phyloP scores from a whole-genome alignment of 1,140 invertebrate species.

The Ephestia elutella region DNA sequence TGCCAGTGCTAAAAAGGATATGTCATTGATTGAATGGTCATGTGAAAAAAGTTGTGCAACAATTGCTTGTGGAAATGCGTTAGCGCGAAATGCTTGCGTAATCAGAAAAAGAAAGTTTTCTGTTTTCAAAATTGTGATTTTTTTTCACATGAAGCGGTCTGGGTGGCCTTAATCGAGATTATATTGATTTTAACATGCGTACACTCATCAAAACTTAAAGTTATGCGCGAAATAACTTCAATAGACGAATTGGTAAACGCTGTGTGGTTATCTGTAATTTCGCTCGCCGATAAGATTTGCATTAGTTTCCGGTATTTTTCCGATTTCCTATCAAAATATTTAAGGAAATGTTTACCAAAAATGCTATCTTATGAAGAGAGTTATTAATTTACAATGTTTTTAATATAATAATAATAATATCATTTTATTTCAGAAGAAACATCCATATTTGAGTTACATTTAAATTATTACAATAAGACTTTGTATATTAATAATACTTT shows the following conservation, averaged over 20 bases:
- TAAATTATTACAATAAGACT: too few species aligned
- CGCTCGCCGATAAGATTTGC: constrained; percentile 12
- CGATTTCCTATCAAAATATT: too few species aligned
- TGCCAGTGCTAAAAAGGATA: constrained; percentile 28
- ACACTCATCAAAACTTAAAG: constrained; percentile 7
- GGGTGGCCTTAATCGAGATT: neutral
- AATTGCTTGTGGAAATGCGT: neutral
- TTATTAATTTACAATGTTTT: too few species aligned
- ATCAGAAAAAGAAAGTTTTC: constrained; percentile 1
- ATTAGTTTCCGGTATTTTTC: constrained; percentile 10
- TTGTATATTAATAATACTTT: too few species aligned
- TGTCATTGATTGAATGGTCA: constrained; percentile 6
- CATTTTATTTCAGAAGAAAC: too few species aligned
- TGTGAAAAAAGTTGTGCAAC: constrained; percentile 6
- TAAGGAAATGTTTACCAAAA: too few species aligned
- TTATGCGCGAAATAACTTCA: too few species aligned
- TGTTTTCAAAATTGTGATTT: neutral
- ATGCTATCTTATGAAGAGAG: too few species aligned
- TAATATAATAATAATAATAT: too few species aligned
- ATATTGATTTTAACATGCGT: constrained; percentile 4
- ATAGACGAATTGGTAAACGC: too few species aligned
- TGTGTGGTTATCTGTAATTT: too few species aligned
- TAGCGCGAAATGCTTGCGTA: neutral
- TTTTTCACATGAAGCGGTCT: neutral
- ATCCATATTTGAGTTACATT: too few species aligned